Conservation (phyloP, 2,888 invertebrate species). For the Oxystoma pomonae region DNA sequence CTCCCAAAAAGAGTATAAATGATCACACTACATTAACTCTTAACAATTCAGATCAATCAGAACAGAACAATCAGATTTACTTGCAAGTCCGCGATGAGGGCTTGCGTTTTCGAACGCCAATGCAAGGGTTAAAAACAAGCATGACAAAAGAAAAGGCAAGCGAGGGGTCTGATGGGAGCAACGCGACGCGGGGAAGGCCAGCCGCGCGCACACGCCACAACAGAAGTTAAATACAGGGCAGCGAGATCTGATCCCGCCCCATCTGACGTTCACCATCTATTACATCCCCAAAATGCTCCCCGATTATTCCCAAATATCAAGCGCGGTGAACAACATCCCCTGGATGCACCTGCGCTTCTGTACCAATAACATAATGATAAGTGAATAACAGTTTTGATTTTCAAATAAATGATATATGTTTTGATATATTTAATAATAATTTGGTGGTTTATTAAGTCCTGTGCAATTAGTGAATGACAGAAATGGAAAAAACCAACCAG, state of each 20-base stretch:
- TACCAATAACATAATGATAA: background rate
- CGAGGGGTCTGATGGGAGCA: background rate
- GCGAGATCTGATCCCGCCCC: conserved; percentile 48
- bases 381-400: no score
- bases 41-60: no score
- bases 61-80: no score
- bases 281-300: conserved; percentile 25
- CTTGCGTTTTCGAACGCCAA: background rate
- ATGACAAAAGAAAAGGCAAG: background rate
- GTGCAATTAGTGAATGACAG: conserved; percentile 2
- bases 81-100: no score
- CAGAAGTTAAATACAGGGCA: conserved; percentile 50
- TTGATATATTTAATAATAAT: no score
- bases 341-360: background rate
- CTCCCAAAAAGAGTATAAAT: no score
- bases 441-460: no score
- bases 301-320: conserved; percentile 38
- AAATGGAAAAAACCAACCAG: conserved; percentile 32
- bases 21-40: no score
- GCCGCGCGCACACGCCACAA: conserved; percentile 28
- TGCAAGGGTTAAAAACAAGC: background rate
- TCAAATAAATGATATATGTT: no score
- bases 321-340: conserved; percentile 33
- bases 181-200: background rate
- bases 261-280: conserved; percentile 38